These are phyloP conservation scores for Idaea straminata DNA, from an alignment of 2,888 invertebrate genomes.

Conservation along the genomic window DNA sequence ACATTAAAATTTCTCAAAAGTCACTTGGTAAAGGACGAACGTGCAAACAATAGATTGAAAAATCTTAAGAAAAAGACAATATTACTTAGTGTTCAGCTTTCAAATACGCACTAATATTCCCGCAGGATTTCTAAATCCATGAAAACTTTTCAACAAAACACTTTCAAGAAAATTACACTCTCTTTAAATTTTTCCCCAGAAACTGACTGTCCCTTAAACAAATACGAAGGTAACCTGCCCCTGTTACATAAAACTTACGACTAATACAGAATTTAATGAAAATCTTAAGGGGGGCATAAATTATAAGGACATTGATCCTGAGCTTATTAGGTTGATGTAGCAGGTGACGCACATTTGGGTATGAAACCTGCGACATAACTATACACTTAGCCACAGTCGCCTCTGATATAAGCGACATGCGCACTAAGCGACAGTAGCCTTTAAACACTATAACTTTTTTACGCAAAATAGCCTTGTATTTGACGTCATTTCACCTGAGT, in stretches of 20 bases:
- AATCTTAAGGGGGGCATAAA: conserved; percentile 43
- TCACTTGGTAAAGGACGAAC: not conserved
- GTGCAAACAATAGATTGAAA: not conserved
- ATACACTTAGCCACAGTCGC: not conserved
- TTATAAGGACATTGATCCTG: conserved; percentile 40
- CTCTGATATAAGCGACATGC: too few species aligned
- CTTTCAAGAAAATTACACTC: not conserved
- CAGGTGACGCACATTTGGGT: not conserved
- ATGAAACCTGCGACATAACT: not conserved
- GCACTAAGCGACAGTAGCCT: too few species aligned
- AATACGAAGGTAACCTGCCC: not conserved
- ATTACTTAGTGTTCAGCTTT: not conserved
- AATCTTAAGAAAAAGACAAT: not conserved
- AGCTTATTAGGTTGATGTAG: conserved; percentile 40
- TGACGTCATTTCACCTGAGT: too few species aligned
- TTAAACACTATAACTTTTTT: too few species aligned
- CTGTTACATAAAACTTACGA: conserved; percentile 1
- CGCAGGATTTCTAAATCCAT: not conserved
- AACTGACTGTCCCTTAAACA: not conserved
- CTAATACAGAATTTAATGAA: conserved; percentile 35
- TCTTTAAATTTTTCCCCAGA: not conserved
- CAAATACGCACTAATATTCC: not conserved
- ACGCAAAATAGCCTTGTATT: too few species aligned
- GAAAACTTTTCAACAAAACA: not conserved
- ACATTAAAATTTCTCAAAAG: not conserved